phyloP scores from a whole-genome alignment of 2,113 vertebrate species.

The Gymnobelideus leadbeateri region DNA sequence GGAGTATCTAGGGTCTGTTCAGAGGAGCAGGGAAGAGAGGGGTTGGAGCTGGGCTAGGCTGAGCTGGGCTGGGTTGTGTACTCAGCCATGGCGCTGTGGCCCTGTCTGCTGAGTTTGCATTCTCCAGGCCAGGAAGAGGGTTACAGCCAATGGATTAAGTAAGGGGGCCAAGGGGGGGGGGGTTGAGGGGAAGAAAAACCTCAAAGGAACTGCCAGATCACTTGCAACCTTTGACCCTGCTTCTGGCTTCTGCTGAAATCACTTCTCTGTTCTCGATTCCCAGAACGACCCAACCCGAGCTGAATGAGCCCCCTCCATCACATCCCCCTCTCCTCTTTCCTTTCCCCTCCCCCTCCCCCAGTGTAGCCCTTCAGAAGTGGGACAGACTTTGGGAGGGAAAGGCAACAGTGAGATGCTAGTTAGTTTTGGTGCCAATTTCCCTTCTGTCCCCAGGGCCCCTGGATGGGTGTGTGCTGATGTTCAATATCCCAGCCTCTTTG shows the following conservation, averaged over 20 bases:
- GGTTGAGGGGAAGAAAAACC: neutral
- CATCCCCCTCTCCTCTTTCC: neutral
- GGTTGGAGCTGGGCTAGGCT: neutral
- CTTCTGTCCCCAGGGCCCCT: conserved; percentile 2
- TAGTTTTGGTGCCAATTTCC: neutral
- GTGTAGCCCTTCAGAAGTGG: neutral
- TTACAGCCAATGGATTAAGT: neutral
- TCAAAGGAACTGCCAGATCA: neutral
- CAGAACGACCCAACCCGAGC: neutral
- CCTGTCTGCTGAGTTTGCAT: conserved; percentile 8
- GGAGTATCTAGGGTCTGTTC: neutral
- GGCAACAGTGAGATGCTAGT: neutral
- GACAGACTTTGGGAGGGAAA: neutral
- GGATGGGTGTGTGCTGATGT: neutral
- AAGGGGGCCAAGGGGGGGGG: neutral
- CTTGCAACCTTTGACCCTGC: neutral
- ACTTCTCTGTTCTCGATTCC: neutral
- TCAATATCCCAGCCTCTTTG: neutral
- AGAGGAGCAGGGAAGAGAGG: neutral
- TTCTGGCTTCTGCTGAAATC: neutral
- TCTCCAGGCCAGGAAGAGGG: conserved; percentile 6
- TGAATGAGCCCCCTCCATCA: neutral
- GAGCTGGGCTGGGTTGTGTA: neutral
- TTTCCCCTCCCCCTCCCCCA: neutral
- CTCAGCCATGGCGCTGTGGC: neutral